phyloP scores from a whole-genome alignment of 1,140 invertebrate species.

The Habropoda laboriosa region DNA sequence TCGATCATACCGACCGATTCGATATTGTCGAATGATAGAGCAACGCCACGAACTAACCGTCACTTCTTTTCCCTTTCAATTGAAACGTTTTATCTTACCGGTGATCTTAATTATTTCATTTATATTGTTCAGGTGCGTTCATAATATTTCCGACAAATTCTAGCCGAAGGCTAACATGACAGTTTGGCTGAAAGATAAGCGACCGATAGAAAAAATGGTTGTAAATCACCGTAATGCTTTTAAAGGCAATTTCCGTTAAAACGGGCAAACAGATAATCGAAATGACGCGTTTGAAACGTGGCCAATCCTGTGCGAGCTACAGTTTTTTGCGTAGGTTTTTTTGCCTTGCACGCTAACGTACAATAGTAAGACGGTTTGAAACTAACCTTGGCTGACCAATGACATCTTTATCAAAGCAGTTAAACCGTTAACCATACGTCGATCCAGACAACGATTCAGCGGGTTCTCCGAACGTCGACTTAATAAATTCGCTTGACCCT shows the following conservation, averaged over 20 bases:
- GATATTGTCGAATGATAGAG: not conserved
- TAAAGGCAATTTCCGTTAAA: conserved; percentile 14
- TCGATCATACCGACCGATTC: conserved; percentile 28
- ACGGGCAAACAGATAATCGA: not conserved
- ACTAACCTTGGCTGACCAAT: conserved; percentile 48
- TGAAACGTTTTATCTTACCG: not conserved
- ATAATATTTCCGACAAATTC: not conserved
- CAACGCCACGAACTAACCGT: not conserved
- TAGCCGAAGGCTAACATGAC: not conserved
- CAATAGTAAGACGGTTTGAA: conserved; percentile 8
- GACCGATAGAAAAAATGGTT: not conserved
- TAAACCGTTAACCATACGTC: conserved; percentile 53
- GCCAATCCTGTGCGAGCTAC: not conserved
- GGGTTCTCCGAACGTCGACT: conserved; percentile 4
- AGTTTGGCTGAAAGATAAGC: conserved; percentile 21
- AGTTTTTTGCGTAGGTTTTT: not conserved
- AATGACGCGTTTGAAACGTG: not conserved
- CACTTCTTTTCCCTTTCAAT: no score
- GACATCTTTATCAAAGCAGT: conserved; percentile 57
- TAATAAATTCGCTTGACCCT: conserved; percentile 48
- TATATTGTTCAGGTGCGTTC: not conserved
- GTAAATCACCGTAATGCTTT: not conserved
- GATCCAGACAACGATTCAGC: conserved; percentile 42
- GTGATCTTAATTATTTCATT: not conserved
- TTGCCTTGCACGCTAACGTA: not conserved